Conservation (phyloP, 2,797 vertebrate genomes). For the Graptemys geographica region DNA sequence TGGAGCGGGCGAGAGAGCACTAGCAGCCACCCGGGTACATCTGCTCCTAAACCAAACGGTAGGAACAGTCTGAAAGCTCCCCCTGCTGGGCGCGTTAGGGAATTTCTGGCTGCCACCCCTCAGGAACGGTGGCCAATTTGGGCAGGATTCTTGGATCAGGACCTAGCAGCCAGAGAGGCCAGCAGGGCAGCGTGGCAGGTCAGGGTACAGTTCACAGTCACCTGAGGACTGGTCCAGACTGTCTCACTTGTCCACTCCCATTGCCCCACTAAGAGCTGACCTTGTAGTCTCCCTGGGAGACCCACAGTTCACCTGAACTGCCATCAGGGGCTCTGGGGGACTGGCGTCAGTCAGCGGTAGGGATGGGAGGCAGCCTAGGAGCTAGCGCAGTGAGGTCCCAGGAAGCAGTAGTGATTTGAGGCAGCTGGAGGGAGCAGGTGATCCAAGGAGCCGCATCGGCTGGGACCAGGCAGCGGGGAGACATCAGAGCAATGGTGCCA, state of each 20-base stretch:
- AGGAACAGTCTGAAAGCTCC: constrained; percentile 65
- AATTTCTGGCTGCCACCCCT: neutral
- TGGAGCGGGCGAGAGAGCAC: neutral
- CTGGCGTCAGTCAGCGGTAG: neutral
- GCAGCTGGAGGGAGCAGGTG: neutral
- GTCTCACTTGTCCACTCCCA: neutral
- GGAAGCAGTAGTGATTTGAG: neutral
- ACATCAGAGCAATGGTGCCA: neutral
- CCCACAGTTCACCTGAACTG: neutral
- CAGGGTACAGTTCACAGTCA: neutral
- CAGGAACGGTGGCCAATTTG: neutral
- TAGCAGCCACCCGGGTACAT: rapidly evolving
- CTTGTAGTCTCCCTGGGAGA: neutral
- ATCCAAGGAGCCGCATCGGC: neutral
- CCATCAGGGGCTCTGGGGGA: neutral
- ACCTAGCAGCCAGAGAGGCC: neutral
- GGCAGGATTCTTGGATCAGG: neutral
- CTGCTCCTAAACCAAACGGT: neutral
- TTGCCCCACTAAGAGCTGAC: neutral
- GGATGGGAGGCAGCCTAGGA: neutral
- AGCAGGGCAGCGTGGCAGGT: neutral
- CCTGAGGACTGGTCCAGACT: neutral
- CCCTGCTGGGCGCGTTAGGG: constrained; percentile 58
- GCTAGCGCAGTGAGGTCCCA: neutral
- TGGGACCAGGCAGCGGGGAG: neutral